Evolutionary conservation across 2,797 vertebrate genomes (phyloP).

Genomic region (Parambassis ranga): DNA sequence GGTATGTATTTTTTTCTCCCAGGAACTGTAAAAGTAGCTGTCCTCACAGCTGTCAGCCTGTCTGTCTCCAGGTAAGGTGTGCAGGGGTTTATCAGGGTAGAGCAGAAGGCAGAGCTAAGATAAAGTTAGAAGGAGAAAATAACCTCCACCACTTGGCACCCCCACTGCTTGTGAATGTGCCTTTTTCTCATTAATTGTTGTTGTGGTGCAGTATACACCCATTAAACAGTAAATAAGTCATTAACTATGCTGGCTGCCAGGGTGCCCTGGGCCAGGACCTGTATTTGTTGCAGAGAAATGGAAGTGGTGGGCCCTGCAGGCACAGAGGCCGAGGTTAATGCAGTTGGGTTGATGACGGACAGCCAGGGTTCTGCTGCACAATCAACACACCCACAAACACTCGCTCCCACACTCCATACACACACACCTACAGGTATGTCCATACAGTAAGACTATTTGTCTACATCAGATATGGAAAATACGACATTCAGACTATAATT

Average conservation of each 20-base stretch:
- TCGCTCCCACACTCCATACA: not conserved
- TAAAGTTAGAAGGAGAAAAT: conserved; percentile 77
- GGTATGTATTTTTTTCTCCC: conserved; percentile 37
- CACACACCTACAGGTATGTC: not conserved
- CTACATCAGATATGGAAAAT: conserved; percentile 27
- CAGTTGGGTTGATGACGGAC: conserved; percentile 75
- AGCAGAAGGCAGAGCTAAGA: conserved; percentile 76
- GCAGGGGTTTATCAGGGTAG: conserved; percentile 69
- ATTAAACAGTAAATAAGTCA: conserved; percentile 83
- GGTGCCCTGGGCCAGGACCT: conserved; percentile 73
- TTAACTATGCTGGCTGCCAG: conserved; percentile 78
- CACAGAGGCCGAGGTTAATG: conserved; percentile 79
- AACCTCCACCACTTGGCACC: conserved; percentile 72
- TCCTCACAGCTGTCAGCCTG: conserved; percentile 62
- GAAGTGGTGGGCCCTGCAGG: conserved; percentile 74
- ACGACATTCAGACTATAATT: conserved; percentile 7
- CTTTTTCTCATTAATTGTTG: conserved; percentile 81
- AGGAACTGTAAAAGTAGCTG: conserved; percentile 60
- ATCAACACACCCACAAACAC: conserved; percentile 5
- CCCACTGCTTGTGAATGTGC: conserved; percentile 67
- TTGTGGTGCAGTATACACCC: conserved; percentile 75
- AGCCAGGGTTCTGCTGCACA: conserved; percentile 44
- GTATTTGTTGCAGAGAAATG: conserved; percentile 80
- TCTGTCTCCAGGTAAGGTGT: conserved; percentile 65
- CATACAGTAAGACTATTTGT: conserved; percentile 7